These are phyloP conservation scores for Aphelocoma coerulescens DNA, from an alignment of 2,113 vertebrate genomes.

Conservation along the genomic window DNA sequence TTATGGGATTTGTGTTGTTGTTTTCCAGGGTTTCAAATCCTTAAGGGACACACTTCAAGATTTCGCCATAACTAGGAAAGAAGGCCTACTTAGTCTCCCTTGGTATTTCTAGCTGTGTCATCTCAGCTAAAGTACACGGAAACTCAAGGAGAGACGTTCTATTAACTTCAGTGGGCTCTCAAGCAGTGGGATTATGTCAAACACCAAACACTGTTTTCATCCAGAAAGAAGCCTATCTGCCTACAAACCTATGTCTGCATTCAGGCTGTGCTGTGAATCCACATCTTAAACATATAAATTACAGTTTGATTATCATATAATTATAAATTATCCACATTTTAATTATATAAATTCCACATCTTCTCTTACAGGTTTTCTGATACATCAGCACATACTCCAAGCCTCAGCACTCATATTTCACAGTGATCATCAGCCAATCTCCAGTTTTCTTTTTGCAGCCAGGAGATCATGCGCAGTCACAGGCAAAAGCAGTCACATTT, in stretches of 20 bases:
- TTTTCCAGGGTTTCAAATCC: neutral
- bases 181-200: neutral
- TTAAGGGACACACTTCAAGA: neutral
- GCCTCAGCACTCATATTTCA: neutral
- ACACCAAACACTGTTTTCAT: neutral
- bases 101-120: neutral
- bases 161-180: neutral
- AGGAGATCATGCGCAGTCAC: neutral
- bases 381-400: neutral
- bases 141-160: neutral
- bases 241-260: neutral
- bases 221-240: neutral
- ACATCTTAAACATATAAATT: neutral
- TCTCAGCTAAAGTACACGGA: neutral
- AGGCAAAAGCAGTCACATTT: neutral
- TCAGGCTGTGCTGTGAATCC: neutral
- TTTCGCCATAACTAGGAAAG: neutral
- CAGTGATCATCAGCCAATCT: neutral
- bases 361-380: neutral
- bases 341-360: neutral
- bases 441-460: neutral
- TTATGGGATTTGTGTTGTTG: neutral
- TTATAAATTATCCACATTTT: neutral
- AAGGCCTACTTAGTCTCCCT: neutral
- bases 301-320: neutral